Conservation (phyloP, 2,888 invertebrate species). For the Parochlus steinenii region DNA sequence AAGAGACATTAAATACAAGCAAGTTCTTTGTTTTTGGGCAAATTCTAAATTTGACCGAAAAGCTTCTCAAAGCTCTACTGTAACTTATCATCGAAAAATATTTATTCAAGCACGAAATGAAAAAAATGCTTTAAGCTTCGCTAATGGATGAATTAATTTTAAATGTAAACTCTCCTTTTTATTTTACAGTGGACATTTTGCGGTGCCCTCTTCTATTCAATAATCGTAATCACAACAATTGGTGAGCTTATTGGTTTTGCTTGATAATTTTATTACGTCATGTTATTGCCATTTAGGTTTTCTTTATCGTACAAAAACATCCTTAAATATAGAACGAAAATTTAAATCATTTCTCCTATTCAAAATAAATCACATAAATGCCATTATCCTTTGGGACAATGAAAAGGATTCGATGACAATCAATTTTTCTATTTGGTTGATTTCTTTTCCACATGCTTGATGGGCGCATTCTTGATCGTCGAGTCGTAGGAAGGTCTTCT, state of each 20-base stretch:
- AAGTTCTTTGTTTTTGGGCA: no score
- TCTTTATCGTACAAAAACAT: not conserved
- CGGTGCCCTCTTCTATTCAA: constrained; percentile 85
- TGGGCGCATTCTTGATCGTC: constrained; percentile 5
- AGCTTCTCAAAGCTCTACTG: no score
- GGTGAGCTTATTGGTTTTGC: constrained; percentile 40
- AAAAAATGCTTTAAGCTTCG: constrained; percentile 29
- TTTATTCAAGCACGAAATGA: constrained; percentile 30
- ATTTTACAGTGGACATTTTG: constrained; percentile 65
- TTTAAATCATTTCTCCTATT: not conserved
- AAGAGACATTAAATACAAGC: no score
- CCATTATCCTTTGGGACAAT: not conserved
- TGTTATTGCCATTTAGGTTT: not conserved
- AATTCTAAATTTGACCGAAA: no score
- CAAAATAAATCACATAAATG: constrained; percentile 1
- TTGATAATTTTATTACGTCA: not conserved
- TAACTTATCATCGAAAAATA: no score
- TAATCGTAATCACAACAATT: constrained; percentile 91
- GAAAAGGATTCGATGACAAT: not conserved
- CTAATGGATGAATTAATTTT: no score
- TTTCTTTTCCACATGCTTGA: constrained; percentile 7
- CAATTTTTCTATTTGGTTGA: constrained; percentile 9
- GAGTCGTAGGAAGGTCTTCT: constrained; percentile 7
- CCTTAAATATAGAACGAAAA: not conserved
- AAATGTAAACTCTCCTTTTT: no score